phyloP scores from a whole-genome alignment of 2,797 vertebrate species.

The Nyctalus aviator region DNA sequence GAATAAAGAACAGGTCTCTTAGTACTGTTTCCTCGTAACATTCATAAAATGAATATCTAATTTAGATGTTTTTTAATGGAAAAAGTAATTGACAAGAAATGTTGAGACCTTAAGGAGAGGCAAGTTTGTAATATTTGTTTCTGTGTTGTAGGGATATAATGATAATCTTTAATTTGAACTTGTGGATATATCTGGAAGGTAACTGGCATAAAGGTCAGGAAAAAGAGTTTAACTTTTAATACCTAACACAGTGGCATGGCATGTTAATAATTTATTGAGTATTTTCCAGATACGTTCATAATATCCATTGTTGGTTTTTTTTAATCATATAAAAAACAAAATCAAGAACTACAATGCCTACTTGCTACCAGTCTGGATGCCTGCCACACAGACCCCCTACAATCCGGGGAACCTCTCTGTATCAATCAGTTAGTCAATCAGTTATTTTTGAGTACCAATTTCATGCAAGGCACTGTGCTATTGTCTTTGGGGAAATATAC shows the following conservation, averaged over 20 bases:
- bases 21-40: not conserved
- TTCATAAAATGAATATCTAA: not conserved
- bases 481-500: not conserved
- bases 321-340: not conserved
- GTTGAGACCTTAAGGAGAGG: not conserved
- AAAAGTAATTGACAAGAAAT: not conserved
- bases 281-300: not conserved
- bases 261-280: not conserved
- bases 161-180: not conserved
- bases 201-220: not conserved
- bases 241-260: not conserved
- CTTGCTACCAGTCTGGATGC: not conserved
- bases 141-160: not conserved
- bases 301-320: not conserved
- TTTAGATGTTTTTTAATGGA: not conserved
- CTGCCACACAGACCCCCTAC: not conserved
- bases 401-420: not conserved
- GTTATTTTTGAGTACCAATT: not conserved
- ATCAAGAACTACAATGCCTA: not conserved
- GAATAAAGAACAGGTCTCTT: not conserved
- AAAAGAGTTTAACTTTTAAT: not conserved
- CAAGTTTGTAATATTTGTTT: not conserved
- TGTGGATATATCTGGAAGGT: not conserved
- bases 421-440: not conserved
- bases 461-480: not conserved